Percentiles rank a stretch among this genome's conserved stretches.
Conservation (phyloP, 2,797 vertebrate species). For the Phylloscopus collybita region DNA sequence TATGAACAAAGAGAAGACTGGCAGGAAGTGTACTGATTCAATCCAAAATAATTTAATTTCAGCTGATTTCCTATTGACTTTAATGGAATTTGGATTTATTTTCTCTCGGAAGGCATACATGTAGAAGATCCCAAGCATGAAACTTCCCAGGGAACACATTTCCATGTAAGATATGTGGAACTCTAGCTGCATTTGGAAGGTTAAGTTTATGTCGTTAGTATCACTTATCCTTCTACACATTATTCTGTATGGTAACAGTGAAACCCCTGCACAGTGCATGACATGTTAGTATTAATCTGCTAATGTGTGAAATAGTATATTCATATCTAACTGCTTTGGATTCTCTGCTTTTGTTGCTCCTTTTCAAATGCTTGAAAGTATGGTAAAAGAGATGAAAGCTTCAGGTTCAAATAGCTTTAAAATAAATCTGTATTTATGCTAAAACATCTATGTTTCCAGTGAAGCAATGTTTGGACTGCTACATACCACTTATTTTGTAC, state of each 20-base stretch:
- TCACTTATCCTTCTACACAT: neutral
- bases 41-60: neutral
- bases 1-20: neutral
- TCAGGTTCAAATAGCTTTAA: neutral
- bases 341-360: constrained; percentile 1
- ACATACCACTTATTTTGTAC: neutral
- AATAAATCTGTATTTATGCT: neutral
- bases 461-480: neutral
- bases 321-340: neutral
- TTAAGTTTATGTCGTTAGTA: neutral
- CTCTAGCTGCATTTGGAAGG: neutral
- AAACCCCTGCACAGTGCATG: neutral
- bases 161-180: neutral
- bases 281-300: neutral
- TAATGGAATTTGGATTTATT: neutral
- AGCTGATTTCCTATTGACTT: neutral
- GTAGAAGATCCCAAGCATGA: neutral
- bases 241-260: neutral
- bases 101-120: neutral
- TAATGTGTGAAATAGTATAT: neutral
- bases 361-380: neutral
- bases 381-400: neutral
- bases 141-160: neutral
- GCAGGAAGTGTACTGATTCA: neutral
- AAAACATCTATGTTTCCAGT: neutral